Evolutionary conservation across 2,113 vertebrate genomes (phyloP), one percentile per base, ranked within the genome.

Genomic region (Polypterus senegalus): DNA sequence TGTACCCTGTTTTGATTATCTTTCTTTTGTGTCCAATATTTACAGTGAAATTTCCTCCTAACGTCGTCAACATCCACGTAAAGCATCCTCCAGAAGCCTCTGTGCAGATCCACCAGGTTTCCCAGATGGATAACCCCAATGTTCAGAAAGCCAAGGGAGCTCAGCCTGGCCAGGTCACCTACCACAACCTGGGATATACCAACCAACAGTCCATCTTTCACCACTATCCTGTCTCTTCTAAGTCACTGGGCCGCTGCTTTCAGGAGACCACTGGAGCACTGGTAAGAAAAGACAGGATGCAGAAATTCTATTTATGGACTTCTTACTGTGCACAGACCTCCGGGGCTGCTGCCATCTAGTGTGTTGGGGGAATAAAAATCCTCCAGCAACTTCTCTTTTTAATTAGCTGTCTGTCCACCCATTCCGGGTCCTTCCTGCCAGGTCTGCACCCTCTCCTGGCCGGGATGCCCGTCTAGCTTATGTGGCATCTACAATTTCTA

Each of bases 71-170:
- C 78, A 93, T 98, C 73, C 96, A 98, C 61, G 93, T 99, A 76
- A 94, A 97, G 66, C 95, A 99, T 71, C 95, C 96, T 47, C 92
- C 94, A 2, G 96, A 98, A 72, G 96, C 96, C 47, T 96, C 95
- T 0, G 92, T 98, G 63, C 92, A 98, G 81, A 91, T 99, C 64
- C 96, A 99, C 69, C 94, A 97, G 80, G 95, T 99, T 62, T 97
- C 94, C 67, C 91, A 93, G 74, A 77, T 98, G 48, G 95, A 97
- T 63, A 81, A 83, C 65, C 76, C 83, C 66, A 77, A 78, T 44
- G 85, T 86, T 70, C 91, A 91, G 65, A 92, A 89, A 76, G 62
- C 73, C 1, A 91, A 90, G 69, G 88, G 79, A 57, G 63, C 82
- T 58, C 89, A 87, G 64, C 73, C 83, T 0, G 80, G 81, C 66